Conservation (phyloP, 2,888 invertebrate species). For the Erynnis tages region DNA sequence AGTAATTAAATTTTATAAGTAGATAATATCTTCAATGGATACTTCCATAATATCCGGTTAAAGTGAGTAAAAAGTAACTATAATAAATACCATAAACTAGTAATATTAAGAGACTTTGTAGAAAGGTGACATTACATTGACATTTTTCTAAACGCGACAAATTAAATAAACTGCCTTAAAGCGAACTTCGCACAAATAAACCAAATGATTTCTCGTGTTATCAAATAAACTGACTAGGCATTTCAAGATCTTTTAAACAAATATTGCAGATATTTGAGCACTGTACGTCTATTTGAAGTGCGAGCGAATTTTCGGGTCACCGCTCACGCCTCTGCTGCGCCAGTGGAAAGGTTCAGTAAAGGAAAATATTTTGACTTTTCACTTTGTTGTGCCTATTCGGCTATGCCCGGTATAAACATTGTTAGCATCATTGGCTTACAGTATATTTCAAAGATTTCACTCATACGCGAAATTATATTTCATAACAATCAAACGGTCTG, state of each 20-base stretch:
- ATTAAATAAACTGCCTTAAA: neutral
- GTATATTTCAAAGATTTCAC: too few species aligned
- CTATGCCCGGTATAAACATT: neutral
- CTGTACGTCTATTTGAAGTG: slow-evolving; percentile 49
- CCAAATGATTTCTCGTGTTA: slow-evolving; percentile 1
- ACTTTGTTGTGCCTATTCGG: slow-evolving; percentile 8
- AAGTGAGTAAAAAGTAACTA: too few species aligned
- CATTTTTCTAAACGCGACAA: slow-evolving; percentile 1
- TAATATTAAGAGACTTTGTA: too few species aligned
- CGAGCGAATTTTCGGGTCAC: slow-evolving; percentile 54
- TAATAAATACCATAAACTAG: too few species aligned
- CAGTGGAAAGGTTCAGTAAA: slow-evolving; percentile 47
- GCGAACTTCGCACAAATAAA: neutral
- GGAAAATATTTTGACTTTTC: slow-evolving; percentile 48
- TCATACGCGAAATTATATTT: too few species aligned
- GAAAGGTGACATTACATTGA: too few species aligned
- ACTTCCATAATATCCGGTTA: too few species aligned
- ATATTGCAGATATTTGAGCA: slow-evolving; percentile 48
- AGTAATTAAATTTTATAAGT: too few species aligned
- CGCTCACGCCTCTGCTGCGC: slow-evolving; percentile 46
- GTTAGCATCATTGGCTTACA: neutral
- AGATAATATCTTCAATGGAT: too few species aligned
- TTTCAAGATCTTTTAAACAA: slow-evolving; percentile 37
- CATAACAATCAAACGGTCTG: too few species aligned
- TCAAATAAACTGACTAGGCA: slow-evolving; percentile 20